Evolutionary conservation across 2,888 invertebrate species (phyloP), one percentile per base, ranked within the genome.

Genomic region (Didymodactylos carnosus): DNA sequence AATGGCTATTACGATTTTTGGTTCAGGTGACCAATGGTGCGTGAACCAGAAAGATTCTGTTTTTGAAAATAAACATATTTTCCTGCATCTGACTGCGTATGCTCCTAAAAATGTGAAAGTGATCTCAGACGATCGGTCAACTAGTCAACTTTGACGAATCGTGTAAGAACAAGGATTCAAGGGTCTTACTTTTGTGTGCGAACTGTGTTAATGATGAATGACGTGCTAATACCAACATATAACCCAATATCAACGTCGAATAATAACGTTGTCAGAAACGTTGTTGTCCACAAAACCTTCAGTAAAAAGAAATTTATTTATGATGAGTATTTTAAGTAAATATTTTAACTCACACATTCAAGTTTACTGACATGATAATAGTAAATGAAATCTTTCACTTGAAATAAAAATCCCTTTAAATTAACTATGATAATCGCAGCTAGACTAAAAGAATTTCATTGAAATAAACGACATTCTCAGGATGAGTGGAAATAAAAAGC

Each of bases 311-410:
- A 27, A 1, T 3, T 62, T 41, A 5, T 41, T 41, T 6, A 16
- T 41, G 41, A 8, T 16, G 3, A 41, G 6, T 6, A 16, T 7
- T 41, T 8, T 6, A 62, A n/a, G n/a, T n/a, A n/a, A n/a, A n/a
- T n/a, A n/a, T n/a, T n/a, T 25, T 3, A 2, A 29, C 29, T 71
- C 69, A 73, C 43, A 23, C 89, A 91, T 80, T 94, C 93, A 79
- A 89, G 84, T 78, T 87, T 88, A 77, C 90, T 91, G 43, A 90
- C 83, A 78, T 85, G 87, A 89, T 90, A 92, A 78, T 90, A 88
- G 77, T 86, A 87, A 16, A 84, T 82, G 0, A 92, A 84, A 71
- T 90, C 88, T 80, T 86, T 79, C 29, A 88, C 86, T 84, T 91
- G 90, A 80, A 88, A 83, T 11, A 73, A 16, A 29, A 73, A n/a